A percentile compares a stretch with the other conserved stretches of the same genome.
Evolutionary conservation across 2,113 vertebrate species (phyloP).

Genomic region (Megalops atlanticus): DNA sequence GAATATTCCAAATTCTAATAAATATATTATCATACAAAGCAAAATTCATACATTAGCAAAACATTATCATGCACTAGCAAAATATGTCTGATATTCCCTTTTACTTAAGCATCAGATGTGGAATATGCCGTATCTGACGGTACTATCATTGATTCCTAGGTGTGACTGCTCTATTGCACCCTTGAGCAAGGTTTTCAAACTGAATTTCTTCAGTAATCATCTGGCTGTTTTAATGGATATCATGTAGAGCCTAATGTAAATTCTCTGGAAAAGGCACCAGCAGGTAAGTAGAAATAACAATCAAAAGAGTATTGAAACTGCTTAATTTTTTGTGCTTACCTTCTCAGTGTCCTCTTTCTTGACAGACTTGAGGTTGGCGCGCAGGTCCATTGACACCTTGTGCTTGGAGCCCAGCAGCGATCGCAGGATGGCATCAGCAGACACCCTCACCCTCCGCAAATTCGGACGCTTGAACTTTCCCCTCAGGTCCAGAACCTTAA

Average conservation of each 20-base stretch:
- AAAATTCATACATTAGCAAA: too few species aligned
- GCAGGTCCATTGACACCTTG: conserved; percentile 95
- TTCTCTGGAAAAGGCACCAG: not conserved
- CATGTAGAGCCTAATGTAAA: not conserved
- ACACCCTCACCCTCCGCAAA: conserved; percentile 87
- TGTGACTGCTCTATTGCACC: not conserved
- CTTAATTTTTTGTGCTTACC: too few species aligned
- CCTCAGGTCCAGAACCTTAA: conserved; percentile 91
- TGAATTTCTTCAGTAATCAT: not conserved
- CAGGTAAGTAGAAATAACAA: conserved; percentile 32
- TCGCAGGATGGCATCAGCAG: conserved; percentile 91
- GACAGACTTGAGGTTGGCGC: conserved; percentile 96
- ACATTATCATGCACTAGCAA: not conserved
- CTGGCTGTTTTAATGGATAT: not conserved
- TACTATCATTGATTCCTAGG: not conserved
- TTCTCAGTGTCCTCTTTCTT: conserved; percentile 98
- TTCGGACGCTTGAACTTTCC: conserved; percentile 94
- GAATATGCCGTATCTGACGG: not conserved
- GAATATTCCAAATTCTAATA: too few species aligned
- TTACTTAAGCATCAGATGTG: not conserved
- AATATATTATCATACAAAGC: too few species aligned
- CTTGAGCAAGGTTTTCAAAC: not conserved
- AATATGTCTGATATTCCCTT: not conserved
- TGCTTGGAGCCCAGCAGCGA: conserved; percentile 96
- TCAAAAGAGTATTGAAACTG: too few species aligned